Conservation (phyloP, 1,140 invertebrate species). For the Piezodorus guildinii region DNA sequence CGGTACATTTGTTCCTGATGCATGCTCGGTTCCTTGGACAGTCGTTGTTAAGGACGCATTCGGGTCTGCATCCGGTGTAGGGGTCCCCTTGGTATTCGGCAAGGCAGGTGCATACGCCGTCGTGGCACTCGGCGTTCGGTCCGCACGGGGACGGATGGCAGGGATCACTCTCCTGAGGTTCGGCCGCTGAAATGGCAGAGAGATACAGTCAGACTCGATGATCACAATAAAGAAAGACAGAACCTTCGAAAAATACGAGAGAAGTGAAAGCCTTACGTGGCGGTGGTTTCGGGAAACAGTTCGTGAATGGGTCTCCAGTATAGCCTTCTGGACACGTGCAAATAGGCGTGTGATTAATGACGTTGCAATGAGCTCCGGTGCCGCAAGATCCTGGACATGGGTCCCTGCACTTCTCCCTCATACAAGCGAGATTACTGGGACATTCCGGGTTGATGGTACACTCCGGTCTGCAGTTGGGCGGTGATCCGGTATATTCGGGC, state of each 20-base stretch:
- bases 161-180: slow-evolving; percentile 31
- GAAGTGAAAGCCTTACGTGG: not conserved
- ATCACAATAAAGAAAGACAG: no score
- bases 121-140: slow-evolving; percentile 44
- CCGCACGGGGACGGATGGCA: slow-evolving; percentile 45
- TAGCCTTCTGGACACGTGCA: slow-evolving; percentile 59
- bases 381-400: slow-evolving; percentile 69
- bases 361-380: slow-evolving; percentile 59
- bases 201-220: no score
- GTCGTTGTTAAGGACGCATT: slow-evolving; percentile 41
- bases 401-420: slow-evolving; percentile 58
- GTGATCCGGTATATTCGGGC: slow-evolving; percentile 56
- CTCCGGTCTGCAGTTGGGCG: slow-evolving; percentile 61
- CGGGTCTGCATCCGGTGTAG: slow-evolving; percentile 37
- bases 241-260: not conserved
- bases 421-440: slow-evolving; percentile 55
- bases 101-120: slow-evolving; percentile 39
- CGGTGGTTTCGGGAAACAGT: slow-evolving; percentile 4
- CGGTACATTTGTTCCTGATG: slow-evolving; percentile 38
- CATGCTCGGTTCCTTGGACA: slow-evolving; percentile 39
- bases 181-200: not conserved
- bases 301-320: slow-evolving; percentile 56
- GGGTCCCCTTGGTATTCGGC: slow-evolving; percentile 45
- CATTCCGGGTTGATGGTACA: slow-evolving; percentile 63
- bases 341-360: slow-evolving; percentile 56